Conservation (phyloP, 2,797 vertebrate species). For the Phalanger gymnotis region DNA sequence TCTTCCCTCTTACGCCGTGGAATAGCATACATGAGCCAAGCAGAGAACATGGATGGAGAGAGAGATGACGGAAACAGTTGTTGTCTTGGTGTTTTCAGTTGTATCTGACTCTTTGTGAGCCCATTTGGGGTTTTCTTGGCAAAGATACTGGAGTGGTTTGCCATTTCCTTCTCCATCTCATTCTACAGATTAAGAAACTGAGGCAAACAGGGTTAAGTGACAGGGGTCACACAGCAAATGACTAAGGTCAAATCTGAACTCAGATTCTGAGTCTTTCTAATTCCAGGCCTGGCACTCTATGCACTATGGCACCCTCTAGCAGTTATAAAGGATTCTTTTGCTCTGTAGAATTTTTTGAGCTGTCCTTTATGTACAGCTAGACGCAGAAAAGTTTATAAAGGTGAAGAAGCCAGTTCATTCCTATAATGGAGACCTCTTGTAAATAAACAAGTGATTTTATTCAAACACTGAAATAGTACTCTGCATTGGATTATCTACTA, state of each 20-base stretch:
- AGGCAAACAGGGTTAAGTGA: not conserved
- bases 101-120: too few relatives aligned
- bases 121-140: not conserved
- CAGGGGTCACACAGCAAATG: not conserved
- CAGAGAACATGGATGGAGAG: not conserved
- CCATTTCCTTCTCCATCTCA: not conserved
- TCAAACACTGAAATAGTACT: not conserved
- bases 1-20: too few relatives aligned
- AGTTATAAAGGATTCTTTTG: not conserved
- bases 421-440: not conserved
- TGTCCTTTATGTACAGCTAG: not conserved
- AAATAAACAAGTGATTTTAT: not conserved
- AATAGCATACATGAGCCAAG: not conserved
- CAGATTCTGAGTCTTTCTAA: not conserved
- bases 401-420: not conserved
- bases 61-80: not conserved
- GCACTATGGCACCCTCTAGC: not conserved
- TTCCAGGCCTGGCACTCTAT: not conserved
- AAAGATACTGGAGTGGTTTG: not conserved
- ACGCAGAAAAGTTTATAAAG: not conserved
- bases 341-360: not conserved
- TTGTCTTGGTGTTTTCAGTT: not conserved
- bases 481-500: not conserved
- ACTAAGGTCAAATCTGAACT: not conserved
- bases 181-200: not conserved